Percentiles rank a stretch among this genome's conserved stretches.
Conservation (phyloP, 2,113 vertebrate species). For the Nycticebus coucang region DNA sequence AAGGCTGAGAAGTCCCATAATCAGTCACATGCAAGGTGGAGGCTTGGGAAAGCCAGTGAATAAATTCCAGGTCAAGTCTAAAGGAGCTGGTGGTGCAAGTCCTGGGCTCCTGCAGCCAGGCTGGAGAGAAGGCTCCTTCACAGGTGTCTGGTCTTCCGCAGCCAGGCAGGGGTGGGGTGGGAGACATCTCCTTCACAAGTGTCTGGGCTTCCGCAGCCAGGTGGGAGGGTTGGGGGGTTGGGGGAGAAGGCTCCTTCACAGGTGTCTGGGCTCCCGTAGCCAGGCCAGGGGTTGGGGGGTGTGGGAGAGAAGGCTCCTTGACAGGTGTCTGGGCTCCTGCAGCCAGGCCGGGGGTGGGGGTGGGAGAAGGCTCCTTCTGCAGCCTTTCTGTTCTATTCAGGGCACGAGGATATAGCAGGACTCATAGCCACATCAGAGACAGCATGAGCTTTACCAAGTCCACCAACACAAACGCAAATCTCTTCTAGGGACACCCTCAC, state of each 20-base stretch:
- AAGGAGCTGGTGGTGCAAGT: fast-evolving
- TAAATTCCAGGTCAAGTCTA: not conserved
- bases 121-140: too few species aligned
- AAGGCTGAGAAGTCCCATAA: not conserved
- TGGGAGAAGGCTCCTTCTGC: too few species aligned
- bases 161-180: too few species aligned
- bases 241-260: too few species aligned
- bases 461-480: fast-evolving
- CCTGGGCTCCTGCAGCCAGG: not conserved
- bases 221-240: too few species aligned
- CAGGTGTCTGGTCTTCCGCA: too few species aligned
- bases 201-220: too few species aligned
- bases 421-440: fast-evolving
- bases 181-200: too few species aligned
- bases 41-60: not conserved
- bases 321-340: fast-evolving
- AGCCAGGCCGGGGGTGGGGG: not conserved
- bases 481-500: not conserved
- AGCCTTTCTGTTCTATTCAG: fast-evolving
- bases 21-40: too few species aligned
- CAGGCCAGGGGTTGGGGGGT: too few species aligned
- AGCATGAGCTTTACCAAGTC: fast-evolving
- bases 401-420: fast-evolving
- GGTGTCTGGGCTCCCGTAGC: too few species aligned
- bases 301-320: too few species aligned